These are phyloP conservation scores for Nyctereutes procyonoides DNA, from an alignment of 2,113 vertebrate genomes.

Conservation along the genomic window DNA sequence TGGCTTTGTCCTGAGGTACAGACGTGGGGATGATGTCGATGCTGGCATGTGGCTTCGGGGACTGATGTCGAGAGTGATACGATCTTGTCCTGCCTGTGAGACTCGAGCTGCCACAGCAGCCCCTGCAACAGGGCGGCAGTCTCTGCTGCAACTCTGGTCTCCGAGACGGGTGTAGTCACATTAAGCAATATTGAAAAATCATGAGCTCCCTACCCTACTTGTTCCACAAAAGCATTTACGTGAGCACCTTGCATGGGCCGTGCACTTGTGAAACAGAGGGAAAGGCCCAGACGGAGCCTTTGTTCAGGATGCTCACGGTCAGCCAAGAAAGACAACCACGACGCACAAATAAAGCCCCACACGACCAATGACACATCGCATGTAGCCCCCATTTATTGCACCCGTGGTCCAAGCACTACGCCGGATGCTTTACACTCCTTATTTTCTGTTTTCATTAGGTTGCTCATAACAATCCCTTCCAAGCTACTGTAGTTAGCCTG, in stretches of 20 bases:
- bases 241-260: not conserved
- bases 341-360: accelerated
- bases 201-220: not conserved
- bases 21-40: accelerated
- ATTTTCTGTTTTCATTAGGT: not conserved
- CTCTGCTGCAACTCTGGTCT: not conserved
- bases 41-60: not conserved
- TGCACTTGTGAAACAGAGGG: accelerated
- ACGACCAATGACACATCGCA: accelerated
- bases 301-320: accelerated
- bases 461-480: accelerated
- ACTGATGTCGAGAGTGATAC: accelerated
- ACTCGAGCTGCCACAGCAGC: accelerated
- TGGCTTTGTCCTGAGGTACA: not conserved
- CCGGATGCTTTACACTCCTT: accelerated
- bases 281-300: not conserved
- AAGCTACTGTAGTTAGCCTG: accelerated
- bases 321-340: not conserved
- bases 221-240: not conserved
- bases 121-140: accelerated
- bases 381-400: accelerated
- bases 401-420: accelerated
- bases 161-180: accelerated
- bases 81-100: accelerated
- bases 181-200: not conserved